phyloP scores from a whole-genome alignment of 2,797 vertebrate genomes.

The Valencia hispanica region DNA sequence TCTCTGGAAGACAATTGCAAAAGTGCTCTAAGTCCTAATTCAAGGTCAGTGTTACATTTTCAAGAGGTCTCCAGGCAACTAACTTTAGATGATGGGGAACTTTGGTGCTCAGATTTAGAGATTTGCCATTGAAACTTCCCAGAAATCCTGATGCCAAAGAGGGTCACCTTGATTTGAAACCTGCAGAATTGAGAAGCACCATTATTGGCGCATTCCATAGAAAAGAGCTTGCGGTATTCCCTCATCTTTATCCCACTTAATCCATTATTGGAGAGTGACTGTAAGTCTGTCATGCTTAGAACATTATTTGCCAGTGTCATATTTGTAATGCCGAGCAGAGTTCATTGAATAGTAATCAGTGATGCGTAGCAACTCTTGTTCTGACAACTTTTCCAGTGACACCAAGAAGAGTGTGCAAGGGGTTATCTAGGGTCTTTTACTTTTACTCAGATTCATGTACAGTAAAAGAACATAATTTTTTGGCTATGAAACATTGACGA shows the following conservation, averaged over 20 bases:
- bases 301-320: conserved; percentile 41
- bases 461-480: conserved; percentile 13
- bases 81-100: conserved; percentile 39
- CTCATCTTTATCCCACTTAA: conserved; percentile 26
- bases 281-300: conserved; percentile 39
- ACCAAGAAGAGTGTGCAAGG: conserved; percentile 31
- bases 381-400: conserved; percentile 2
- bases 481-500: conserved; percentile 7
- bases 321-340: conserved; percentile 56
- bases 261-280: conserved; percentile 6
- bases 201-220: conserved; percentile 41
- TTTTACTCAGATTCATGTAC: conserved; percentile 17
- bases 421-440: conserved; percentile 27
- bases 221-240: conserved; percentile 16
- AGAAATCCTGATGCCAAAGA: conserved; percentile 41
- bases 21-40: conserved; percentile 58
- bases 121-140: conserved; percentile 19
- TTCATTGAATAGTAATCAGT: conserved; percentile 56
- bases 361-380: conserved; percentile 43
- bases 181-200: conserved; percentile 66
- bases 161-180: conserved; percentile 74
- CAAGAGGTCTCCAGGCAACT: conserved; percentile 49
- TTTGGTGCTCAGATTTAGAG: conserved; percentile 26
- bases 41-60: conserved; percentile 77
- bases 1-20: conserved; percentile 33